Base-by-base conservation (phyloP, 2,888 invertebrate species). In the Zele albiditarsus region DNA sequence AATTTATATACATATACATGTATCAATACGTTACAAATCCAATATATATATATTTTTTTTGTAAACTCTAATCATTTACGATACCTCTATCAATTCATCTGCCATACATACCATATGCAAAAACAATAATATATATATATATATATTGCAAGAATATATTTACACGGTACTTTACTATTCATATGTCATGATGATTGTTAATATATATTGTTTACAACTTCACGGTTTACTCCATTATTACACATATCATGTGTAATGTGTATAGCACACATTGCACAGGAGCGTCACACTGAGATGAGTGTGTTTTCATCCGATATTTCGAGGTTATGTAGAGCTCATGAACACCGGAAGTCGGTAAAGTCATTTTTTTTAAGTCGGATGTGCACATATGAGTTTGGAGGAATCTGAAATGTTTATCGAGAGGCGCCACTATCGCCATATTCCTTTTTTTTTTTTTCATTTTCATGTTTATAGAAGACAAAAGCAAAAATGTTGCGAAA, bases 201-300 rank as follows among this genome's bases (percentile, higher is more conserved):
- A 53, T 23, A 53, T 53, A n/a, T 46, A 53, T 53, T 53, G 23
- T 53, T 53, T 53, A 53, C 53, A 53, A 20, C 20, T 53, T 53
- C n/a, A 6, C 8, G 53, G 8, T 20, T 23, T 53, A 23, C 23
- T 53, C 53, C 53, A 53, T 53, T 53, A 53, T 53, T 20, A 53
- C 20, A 20, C 20, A 53, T 23, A 20, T 20, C 20, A 23, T 53
- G 20, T 20, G 53, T 53, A 46, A 46, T 46, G 53, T 46, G n/a
- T 46, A 16, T n/a, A 16, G 42, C n/a, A 16, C 5, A 53, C 20
- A 53, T 20, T 3, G 53, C 53, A 20, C 20, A 53, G 53, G 53
- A 53, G 53, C 53, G 53, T 53, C n/a, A 23, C 53, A 10, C 31
- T 38, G 38, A 12, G 10, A 38, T 12, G 2, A 38, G 10, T 38